Evolutionary conservation across 2,797 vertebrate genomes (phyloP).

Genomic region (Choloepus didactylus): DNA sequence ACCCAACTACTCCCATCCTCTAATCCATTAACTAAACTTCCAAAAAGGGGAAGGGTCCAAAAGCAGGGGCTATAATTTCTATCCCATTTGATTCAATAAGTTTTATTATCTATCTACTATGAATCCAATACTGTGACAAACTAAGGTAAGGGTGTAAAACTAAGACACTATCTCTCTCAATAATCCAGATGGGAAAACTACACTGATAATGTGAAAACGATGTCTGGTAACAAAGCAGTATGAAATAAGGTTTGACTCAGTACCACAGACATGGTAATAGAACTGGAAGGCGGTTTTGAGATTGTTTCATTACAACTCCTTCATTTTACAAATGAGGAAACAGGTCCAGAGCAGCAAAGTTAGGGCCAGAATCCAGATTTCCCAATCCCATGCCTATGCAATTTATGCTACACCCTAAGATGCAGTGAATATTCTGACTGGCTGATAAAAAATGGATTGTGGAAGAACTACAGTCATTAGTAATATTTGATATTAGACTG

Average conservation of each 20-base stretch:
- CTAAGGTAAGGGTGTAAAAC: not conserved
- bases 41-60: not conserved
- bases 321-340: constrained; percentile 29
- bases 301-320: not conserved
- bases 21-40: not conserved
- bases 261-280: not conserved
- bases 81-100: constrained; percentile 11
- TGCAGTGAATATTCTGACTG: not conserved
- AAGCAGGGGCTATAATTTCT: not conserved
- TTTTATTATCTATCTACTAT: not conserved
- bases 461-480: not conserved
- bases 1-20: not conserved
- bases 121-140: not conserved
- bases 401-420: not conserved
- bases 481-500: not conserved
- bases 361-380: not conserved
- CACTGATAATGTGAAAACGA: not conserved
- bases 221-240: not conserved
- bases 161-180: not conserved
- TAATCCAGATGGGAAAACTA: not conserved
- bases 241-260: not conserved
- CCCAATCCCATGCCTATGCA: not conserved
- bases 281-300: not conserved
- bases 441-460: not conserved
- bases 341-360: not conserved